Base-by-base conservation (phyloP, 2,797 vertebrate genomes). In the Eupleurogrammus muticus region DNA sequence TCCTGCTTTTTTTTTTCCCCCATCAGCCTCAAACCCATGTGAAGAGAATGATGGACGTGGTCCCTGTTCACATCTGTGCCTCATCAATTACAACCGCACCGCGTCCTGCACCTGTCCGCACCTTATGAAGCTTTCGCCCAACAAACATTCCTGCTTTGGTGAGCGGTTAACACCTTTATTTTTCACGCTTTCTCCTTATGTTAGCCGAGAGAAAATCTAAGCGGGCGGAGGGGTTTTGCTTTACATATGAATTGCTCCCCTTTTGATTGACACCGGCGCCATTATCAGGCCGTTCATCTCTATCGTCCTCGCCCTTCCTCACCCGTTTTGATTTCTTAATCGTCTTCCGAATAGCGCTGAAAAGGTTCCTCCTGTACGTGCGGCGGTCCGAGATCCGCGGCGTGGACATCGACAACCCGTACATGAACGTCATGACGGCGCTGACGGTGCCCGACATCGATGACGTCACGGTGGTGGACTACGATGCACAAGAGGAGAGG, bases 371-470 rank as follows among this genome's bases (percentile, higher is more conserved):
- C 36, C 93, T 99, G 34, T 99, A 99, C 48, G 97, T 96, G 58
- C 94, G 98, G 2, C 96, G 73, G 19, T 98, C 97, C 14, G 98
- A 99, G 92, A 99, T 99, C 84, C 96, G 98, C 55, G 98, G 98
- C 0, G 98, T 99, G 83, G 97, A 98, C 82, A 96, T 98, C n/a
- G 98, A 99, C 60, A 96, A 97, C 86, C 98, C 98, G 0, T 99
- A 99, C 74, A 96, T 98, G 93, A 99, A 99, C 77, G 97, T 98
- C 85, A 99, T 99, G 93, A 99, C 97, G 3, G 97, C 98, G 1
- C 96, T 99, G 56, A 99, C 98, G 0, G 96, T 98, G 53, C 98
- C 98, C 6, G 97, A 99, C 86, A 98, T 99, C 9, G 97, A 99
- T 78, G 96, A 99, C 71, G 98, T 99, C 65, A 97, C 97, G 0